phyloP scores from a whole-genome alignment of 2,797 vertebrate species.

The Pitangus sulphuratus region DNA sequence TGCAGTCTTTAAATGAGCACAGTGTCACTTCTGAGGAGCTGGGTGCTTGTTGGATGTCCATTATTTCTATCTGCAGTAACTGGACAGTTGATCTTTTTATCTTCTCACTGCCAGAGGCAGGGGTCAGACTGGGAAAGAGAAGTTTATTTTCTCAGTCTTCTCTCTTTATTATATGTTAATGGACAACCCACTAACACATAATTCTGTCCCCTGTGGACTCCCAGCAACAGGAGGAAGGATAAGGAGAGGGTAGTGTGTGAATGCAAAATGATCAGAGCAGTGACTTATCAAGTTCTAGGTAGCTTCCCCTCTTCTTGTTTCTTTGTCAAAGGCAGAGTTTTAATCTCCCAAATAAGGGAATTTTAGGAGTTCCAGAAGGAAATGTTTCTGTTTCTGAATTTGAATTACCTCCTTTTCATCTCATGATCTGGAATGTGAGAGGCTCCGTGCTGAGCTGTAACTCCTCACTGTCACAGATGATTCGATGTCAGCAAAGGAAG shows the following conservation, averaged over 20 bases:
- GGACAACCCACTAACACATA: neutral
- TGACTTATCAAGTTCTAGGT: neutral
- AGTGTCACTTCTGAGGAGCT: neutral
- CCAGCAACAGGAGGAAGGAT: neutral
- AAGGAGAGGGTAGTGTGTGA: neutral
- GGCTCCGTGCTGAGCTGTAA: neutral
- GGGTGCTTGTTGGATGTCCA: neutral
- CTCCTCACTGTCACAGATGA: neutral
- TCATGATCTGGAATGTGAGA: neutral
- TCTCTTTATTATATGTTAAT: neutral
- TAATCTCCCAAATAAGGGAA: neutral
- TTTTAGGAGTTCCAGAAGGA: neutral
- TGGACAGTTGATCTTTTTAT: constrained; percentile 8
- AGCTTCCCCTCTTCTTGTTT: neutral
- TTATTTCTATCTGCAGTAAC: neutral
- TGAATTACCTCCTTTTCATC: neutral
- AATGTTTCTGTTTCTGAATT: neutral
- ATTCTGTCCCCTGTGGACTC: neutral
- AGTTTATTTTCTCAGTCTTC: neutral
- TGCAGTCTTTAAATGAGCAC: neutral
- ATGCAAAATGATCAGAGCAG: neutral
- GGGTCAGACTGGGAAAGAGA: neutral
- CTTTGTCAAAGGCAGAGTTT: neutral
- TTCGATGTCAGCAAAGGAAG: neutral
- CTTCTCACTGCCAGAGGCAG: neutral